A percentile compares a stretch with the other conserved stretches of the same genome.
phyloP scores from a whole-genome alignment of 2,113 vertebrate species.

The Sarotherodon lohbergeri region DNA sequence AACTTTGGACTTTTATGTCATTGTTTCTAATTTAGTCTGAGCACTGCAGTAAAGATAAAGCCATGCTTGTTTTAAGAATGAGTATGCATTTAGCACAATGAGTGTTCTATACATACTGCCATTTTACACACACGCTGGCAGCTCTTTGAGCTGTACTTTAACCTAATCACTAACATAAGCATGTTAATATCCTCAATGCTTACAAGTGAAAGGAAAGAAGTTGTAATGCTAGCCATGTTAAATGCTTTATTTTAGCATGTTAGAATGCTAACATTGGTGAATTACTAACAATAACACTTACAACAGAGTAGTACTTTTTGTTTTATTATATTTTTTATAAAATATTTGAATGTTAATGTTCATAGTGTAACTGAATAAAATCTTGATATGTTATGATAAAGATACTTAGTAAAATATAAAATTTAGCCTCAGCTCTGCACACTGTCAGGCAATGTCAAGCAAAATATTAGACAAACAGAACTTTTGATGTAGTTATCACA shows the following conservation, averaged over 20 bases:
- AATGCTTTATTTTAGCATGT: background rate
- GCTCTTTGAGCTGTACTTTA: background rate
- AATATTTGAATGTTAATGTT: background rate
- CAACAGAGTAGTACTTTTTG: background rate
- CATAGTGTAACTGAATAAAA: background rate
- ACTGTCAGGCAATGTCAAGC: background rate
- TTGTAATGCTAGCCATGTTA: background rate
- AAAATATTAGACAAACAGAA: background rate
- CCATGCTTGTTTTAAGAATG: background rate
- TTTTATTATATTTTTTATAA: background rate
- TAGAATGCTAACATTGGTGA: background rate
- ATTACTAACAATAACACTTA: background rate
- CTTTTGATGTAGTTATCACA: background rate
- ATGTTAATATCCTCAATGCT: no score
- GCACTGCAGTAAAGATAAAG: background rate
- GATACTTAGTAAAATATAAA: background rate
- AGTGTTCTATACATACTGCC: background rate
- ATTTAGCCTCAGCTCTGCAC: background rate
- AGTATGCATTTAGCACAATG: background rate
- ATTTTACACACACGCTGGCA: background rate
- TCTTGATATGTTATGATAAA: background rate
- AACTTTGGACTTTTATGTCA: background rate
- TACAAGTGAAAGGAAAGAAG: background rate
- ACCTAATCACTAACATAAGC: background rate
- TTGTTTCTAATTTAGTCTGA: background rate